Conservation (phyloP, 1,140 invertebrate species). For the Gonioctena quinquepunctata region DNA sequence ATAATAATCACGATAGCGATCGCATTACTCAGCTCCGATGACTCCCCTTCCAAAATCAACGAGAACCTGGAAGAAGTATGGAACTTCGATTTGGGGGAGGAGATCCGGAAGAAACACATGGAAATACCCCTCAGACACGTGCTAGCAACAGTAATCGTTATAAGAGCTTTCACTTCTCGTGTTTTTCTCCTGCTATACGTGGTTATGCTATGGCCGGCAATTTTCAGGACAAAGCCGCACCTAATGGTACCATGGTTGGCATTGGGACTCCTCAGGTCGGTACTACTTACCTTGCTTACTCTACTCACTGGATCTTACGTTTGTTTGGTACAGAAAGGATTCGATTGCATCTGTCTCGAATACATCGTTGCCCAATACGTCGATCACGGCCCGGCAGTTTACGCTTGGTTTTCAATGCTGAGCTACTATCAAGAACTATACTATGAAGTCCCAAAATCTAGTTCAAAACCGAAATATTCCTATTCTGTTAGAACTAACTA, state of each 20-base stretch:
- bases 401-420: conserved; percentile 23
- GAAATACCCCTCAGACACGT: conserved; percentile 24
- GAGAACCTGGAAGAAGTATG: conserved; percentile 23
- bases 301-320: conserved; percentile 19
- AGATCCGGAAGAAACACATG: neutral
- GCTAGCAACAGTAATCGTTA: conserved; percentile 7
- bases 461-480: neutral
- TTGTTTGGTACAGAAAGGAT: conserved; percentile 12
- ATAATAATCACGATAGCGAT: conserved; percentile 2
- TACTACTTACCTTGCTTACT: conserved; percentile 19
- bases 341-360: conserved; percentile 19
- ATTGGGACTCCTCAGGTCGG: conserved; percentile 14
- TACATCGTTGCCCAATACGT: conserved; percentile 21
- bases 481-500: neutral
- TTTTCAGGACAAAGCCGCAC: conserved; percentile 23
- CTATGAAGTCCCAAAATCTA: neutral
- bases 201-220: conserved; percentile 31
- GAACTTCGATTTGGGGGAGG: conserved; percentile 18
- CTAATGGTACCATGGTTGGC: conserved; percentile 29
- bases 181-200: conserved; percentile 24
- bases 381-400: conserved; percentile 25
- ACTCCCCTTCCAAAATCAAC: conserved; percentile 1
- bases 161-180: conserved; percentile 19
- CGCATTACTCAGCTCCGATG: neutral
- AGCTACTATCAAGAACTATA: neutral